Conservation (phyloP, 2,797 vertebrate genomes). For the Dendrocincla tyrannina region DNA sequence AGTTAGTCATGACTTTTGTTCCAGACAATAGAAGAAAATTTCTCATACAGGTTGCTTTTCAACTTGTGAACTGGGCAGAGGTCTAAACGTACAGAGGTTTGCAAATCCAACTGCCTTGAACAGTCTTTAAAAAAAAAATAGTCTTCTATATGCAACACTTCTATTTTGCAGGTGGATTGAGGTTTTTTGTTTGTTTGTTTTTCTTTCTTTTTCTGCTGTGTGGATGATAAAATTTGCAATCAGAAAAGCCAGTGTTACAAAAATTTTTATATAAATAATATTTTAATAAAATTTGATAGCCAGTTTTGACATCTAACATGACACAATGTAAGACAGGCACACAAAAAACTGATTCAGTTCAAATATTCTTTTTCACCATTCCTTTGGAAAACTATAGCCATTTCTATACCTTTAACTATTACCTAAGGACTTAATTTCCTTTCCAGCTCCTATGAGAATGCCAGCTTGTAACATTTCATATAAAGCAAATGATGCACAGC, state of each 20-base stretch:
- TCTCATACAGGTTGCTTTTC: background rate
- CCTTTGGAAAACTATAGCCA: background rate
- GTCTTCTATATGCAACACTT: background rate
- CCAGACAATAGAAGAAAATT: background rate
- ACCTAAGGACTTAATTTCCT: background rate
- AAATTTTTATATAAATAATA: background rate
- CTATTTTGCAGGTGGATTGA: background rate
- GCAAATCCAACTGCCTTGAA: background rate
- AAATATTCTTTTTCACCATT: background rate
- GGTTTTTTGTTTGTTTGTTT: accelerated
- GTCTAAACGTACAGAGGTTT: background rate
- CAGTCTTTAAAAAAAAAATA: background rate
- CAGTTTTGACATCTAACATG: background rate
- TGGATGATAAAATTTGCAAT: background rate
- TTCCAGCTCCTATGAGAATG: background rate
- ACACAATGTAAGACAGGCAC: background rate
- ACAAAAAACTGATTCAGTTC: background rate
- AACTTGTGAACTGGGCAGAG: background rate
- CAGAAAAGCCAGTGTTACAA: background rate
- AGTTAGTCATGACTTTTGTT: background rate
- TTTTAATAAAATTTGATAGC: background rate
- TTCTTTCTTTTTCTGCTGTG: accelerated
- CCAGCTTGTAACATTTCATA: background rate
- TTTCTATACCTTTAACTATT: background rate
- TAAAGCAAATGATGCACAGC: background rate